Evolutionary conservation across 1,140 invertebrate genomes (phyloP).

Genomic region (Reticulitermes speratus): DNA sequence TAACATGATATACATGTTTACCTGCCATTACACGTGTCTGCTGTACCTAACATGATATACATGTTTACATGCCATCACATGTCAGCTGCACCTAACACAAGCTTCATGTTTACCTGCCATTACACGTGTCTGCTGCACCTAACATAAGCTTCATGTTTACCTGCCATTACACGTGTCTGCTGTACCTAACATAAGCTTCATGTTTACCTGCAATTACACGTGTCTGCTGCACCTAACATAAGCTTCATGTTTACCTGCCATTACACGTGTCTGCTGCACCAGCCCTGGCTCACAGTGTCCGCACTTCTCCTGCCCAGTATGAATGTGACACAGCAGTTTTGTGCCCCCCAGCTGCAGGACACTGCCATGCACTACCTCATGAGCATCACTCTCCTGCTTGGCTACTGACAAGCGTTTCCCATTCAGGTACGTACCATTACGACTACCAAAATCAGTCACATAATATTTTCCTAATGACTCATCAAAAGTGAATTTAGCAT

Average conservation of each 20-base stretch:
- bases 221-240: background rate
- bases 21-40: no score
- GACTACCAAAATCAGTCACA: constrained; percentile 78
- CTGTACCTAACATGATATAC: no score
- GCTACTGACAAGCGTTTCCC: constrained; percentile 69
- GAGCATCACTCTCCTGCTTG: constrained; percentile 65
- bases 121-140: no score
- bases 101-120: no score
- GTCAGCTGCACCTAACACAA: no score
- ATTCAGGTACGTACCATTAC: constrained; percentile 85
- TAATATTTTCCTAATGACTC: constrained; percentile 60
- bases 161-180: background rate
- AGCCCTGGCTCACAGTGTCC: constrained; percentile 87
- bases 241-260: background rate
- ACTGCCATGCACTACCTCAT: constrained; percentile 72
- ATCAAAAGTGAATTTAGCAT: constrained; percentile 72
- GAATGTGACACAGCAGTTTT: constrained; percentile 81
- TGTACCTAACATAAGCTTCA: no score
- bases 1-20: no score
- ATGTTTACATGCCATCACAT: no score
- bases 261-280: constrained; percentile 45
- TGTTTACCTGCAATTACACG: no score
- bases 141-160: background rate
- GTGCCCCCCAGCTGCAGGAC: constrained; percentile 69
- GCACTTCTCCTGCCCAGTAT: constrained; percentile 81